Percentiles rank a stretch among this genome's conserved stretches.
phyloP scores from a whole-genome alignment of 30 jellyfish, hydroid and myxozoan genomes.

The Aurelia aurita complex sp. Pacific region DNA sequence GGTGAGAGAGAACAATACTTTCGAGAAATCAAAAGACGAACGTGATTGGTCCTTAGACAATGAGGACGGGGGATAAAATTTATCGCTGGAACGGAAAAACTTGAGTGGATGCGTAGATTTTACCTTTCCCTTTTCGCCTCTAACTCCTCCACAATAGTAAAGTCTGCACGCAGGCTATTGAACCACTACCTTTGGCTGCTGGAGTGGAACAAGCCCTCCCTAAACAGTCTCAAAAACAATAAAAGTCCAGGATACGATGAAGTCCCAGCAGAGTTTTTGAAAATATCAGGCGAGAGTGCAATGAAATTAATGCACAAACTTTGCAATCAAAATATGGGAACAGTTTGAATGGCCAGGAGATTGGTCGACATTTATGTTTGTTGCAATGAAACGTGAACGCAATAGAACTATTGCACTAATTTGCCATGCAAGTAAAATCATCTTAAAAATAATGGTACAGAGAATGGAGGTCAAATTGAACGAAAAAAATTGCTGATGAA shows the following conservation, averaged over 20 bases:
- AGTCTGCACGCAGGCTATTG: no score
- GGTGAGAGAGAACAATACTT: no score
- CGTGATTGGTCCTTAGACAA: no score
- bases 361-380: conserved; percentile 46
- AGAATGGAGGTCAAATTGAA: conserved; percentile 14
- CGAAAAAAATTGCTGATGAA: conserved; percentile 24
- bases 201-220: conserved; percentile 38
- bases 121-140: no score
- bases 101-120: no score
- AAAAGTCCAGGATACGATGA: conserved; percentile 54
- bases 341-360: conserved; percentile 34
- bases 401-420: conserved; percentile 50
- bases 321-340: conserved; percentile 24
- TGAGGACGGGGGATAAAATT: no score
- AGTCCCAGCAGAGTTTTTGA: conserved; percentile 22
- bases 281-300: conserved; percentile 16
- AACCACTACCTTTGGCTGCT: conserved; percentile 21
- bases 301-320: conserved; percentile 18
- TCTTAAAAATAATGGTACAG: conserved; percentile 13
- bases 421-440: conserved; percentile 47
- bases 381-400: conserved; percentile 4
- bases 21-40: no score
- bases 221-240: conserved; percentile 24
- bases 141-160: no score
- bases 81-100: no score